Evolutionary conservation across 2,797 vertebrate genomes (phyloP).

Genomic region (Antennarius maculatus): DNA sequence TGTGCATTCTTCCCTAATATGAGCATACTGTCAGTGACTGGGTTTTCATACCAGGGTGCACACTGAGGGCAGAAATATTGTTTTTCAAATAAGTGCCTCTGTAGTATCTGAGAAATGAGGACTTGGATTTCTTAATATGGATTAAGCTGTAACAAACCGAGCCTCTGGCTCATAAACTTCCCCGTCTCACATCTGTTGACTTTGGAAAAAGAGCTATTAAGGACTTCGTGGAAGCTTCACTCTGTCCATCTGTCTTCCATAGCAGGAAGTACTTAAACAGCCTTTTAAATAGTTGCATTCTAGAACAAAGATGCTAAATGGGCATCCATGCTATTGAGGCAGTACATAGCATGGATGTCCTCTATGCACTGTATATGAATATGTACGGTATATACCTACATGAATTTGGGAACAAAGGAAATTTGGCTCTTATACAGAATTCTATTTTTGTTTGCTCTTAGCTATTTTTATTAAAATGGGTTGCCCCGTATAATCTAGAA

Average conservation of each 20-base stretch:
- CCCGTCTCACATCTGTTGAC: constrained; percentile 25
- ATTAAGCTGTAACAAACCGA: constrained; percentile 38
- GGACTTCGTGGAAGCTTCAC: constrained; percentile 4
- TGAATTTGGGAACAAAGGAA: not conserved
- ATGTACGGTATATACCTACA: not conserved
- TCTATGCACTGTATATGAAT: too few species aligned
- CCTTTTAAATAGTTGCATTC: too few species aligned
- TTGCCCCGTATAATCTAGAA: not conserved
- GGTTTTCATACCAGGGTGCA: constrained; percentile 36
- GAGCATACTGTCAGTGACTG: constrained; percentile 18
- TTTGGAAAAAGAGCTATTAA: constrained; percentile 23
- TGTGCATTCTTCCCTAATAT: constrained; percentile 5
- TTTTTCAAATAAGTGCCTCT: constrained; percentile 33
- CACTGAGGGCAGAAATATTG: constrained; percentile 34
- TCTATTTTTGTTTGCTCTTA: not conserved
- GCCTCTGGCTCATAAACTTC: constrained; percentile 31
- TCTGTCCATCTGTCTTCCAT: constrained; percentile 5
- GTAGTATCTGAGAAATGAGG: constrained; percentile 16
- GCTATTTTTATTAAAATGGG: too few species aligned
- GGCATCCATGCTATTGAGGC: too few species aligned
- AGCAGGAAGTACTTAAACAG: not conserved
- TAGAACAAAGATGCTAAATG: too few species aligned
- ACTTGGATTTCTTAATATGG: constrained; percentile 27
- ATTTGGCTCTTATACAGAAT: not conserved
- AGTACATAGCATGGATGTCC: too few species aligned